phyloP scores from a whole-genome alignment of 2,797 vertebrate genomes.

The Valencia hispanica region DNA sequence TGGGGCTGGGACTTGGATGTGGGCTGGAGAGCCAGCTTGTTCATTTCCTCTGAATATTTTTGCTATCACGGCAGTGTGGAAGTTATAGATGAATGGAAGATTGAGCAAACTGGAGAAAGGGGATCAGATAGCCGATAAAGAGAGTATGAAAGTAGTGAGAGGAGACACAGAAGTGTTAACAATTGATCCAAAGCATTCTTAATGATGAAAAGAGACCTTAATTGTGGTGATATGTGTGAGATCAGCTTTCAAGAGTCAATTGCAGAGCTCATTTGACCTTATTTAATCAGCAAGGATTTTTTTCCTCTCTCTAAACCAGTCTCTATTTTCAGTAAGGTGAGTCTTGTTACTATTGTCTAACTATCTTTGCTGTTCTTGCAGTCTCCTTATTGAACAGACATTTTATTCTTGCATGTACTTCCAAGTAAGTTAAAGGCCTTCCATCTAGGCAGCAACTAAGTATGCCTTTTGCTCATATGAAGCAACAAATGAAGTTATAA shows the following conservation, averaged over 20 bases:
- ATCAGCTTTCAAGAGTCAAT: slow-evolving; percentile 66
- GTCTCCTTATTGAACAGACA: slow-evolving; percentile 53
- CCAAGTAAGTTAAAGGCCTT: slow-evolving; percentile 45
- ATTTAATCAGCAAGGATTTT: slow-evolving; percentile 49
- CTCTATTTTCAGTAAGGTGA: slow-evolving; percentile 8
- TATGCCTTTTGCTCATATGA: slow-evolving; percentile 71
- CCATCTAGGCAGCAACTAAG: slow-evolving; percentile 50
- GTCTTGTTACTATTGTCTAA: slow-evolving; percentile 28
- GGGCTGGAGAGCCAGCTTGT: slow-evolving; percentile 27
- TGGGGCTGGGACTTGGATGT: slow-evolving; percentile 40
- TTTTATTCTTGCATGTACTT: slow-evolving; percentile 62
- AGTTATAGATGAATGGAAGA: slow-evolving; percentile 54
- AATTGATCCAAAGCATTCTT: slow-evolving; percentile 70
- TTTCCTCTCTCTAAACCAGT: slow-evolving; percentile 13
- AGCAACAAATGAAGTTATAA: slow-evolving; percentile 79
- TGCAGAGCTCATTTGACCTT: slow-evolving; percentile 57
- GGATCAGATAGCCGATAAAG: slow-evolving; percentile 47
- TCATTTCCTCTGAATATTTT: slow-evolving; percentile 53
- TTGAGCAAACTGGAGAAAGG: slow-evolving; percentile 32
- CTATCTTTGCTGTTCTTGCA: slow-evolving; percentile 30
- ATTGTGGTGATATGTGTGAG: slow-evolving; percentile 66
- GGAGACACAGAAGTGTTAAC: slow-evolving; percentile 23
- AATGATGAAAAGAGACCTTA: slow-evolving; percentile 76
- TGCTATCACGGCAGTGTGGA: slow-evolving; percentile 48
- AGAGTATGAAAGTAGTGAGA: slow-evolving; percentile 24